A percentile compares a stretch with the other conserved stretches of the same genome.
Conservation (phyloP, 2,888 invertebrate genomes). For the Hyalella azteca region DNA sequence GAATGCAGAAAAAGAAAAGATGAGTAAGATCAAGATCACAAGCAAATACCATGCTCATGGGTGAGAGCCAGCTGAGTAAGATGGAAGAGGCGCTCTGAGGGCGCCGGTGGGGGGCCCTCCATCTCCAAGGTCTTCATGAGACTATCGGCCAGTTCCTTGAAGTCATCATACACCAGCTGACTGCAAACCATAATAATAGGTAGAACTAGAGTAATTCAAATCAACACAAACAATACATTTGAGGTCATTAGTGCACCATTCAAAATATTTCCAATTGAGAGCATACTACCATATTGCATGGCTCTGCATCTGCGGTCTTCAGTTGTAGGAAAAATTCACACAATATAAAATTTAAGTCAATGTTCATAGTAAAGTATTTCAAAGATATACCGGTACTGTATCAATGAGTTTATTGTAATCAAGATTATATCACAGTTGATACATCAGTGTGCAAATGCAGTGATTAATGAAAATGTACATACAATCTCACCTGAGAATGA, state of each 20-base stretch:
- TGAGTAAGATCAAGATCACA: too few species aligned
- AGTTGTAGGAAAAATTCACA: background rate
- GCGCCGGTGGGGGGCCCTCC: constrained; percentile 87
- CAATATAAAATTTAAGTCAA: background rate
- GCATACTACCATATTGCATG: too few species aligned
- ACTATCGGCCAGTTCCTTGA: constrained; percentile 87
- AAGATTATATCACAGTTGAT: too few species aligned
- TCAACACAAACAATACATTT: too few species aligned
- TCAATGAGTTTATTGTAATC: too few species aligned
- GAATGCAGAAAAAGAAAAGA: too few species aligned
- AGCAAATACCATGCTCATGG: constrained; percentile 75
- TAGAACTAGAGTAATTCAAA: too few species aligned
- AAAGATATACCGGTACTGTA: too few species aligned
- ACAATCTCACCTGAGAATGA: constrained; percentile 83
- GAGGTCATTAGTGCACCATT: too few species aligned
- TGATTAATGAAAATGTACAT: background rate
- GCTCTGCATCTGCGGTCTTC: too few species aligned
- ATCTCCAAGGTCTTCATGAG: constrained; percentile 84
- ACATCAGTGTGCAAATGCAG: background rate
- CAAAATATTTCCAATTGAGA: too few species aligned
- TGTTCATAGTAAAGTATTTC: background rate
- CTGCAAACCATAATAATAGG: constrained; percentile 70
- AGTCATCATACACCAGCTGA: constrained; percentile 96
- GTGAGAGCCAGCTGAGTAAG: constrained; percentile 84
- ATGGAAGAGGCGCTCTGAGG: constrained; percentile 89